Conservation (phyloP, 2,888 invertebrate species). For the Pheosia gnoma region DNA sequence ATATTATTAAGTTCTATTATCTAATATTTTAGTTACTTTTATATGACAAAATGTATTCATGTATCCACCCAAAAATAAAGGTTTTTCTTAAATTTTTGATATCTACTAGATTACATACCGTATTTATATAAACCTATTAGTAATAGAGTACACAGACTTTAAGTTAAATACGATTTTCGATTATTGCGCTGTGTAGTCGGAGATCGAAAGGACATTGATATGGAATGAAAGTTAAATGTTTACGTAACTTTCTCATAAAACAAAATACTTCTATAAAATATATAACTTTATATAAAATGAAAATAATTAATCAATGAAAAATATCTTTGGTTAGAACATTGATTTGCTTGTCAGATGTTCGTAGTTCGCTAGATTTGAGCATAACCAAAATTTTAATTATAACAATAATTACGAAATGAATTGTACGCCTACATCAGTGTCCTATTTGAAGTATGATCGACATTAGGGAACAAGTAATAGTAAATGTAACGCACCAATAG, state of each 20-base stretch:
- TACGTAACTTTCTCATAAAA: too few species aligned
- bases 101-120: conserved; percentile 22
- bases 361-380: conserved; percentile 39
- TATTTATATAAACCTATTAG: conserved; percentile 21
- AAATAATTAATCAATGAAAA: not conserved
- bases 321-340: too few species aligned
- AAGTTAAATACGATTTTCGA: conserved; percentile 17
- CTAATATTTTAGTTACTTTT: conserved; percentile 18
- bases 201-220: conserved; percentile 24
- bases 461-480: conserved; percentile 60
- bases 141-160: conserved; percentile 22
- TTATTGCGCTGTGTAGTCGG: conserved; percentile 12
- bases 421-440: conserved; percentile 23
- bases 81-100: not conserved
- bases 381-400: conserved; percentile 23
- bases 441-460: conserved; percentile 32
- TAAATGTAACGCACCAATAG: conserved; percentile 60
- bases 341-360: conserved; percentile 25
- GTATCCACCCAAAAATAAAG: too few species aligned
- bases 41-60: conserved; percentile 21
- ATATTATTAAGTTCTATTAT: conserved; percentile 21
- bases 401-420: conserved; percentile 18
- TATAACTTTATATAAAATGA: too few species aligned
- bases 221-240: conserved; percentile 10
- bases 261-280: too few species aligned